phyloP scores from a whole-genome alignment of 2,888 invertebrate genomes.

The Mythimna lalbum region DNA sequence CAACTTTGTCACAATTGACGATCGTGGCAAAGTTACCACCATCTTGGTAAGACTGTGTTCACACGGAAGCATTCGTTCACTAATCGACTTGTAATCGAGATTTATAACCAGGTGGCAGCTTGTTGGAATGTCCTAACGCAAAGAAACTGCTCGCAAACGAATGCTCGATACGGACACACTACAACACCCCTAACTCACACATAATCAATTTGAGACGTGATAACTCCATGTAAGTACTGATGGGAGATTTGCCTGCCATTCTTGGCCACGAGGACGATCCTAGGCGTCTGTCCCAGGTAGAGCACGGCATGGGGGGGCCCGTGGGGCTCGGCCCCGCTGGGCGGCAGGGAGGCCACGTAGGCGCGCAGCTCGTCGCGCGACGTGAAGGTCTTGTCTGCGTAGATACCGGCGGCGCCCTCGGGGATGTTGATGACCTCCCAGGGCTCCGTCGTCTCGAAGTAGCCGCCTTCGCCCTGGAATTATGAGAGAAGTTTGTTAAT shows the following conservation, averaged over 20 bases:
- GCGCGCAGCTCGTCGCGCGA: constrained; percentile 72
- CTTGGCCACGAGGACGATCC: constrained; percentile 73
- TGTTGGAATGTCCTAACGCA: neutral
- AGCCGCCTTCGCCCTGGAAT: constrained; percentile 84
- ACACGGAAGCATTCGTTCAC: neutral
- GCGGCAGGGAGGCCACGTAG: constrained; percentile 70
- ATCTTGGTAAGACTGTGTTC: neutral
- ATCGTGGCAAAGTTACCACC: constrained; percentile 28
- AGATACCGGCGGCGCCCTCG: constrained; percentile 66
- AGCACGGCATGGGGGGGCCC: constrained; percentile 69
- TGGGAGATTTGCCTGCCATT: constrained; percentile 79
- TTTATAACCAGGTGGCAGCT: neutral
- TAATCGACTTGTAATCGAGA: too few relatives aligned
- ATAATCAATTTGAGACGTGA: constrained; percentile 75
- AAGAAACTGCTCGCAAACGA: constrained; percentile 2
- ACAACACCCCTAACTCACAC: constrained; percentile 63
- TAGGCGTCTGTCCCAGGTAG: constrained; percentile 63
- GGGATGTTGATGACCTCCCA: constrained; percentile 74
- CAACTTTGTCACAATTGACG: constrained; percentile 20
- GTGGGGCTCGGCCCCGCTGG: constrained; percentile 49
- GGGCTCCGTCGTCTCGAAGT: constrained; percentile 79
- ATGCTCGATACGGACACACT: neutral
- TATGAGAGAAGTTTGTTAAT: too few relatives aligned
- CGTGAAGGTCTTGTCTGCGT: constrained; percentile 78
- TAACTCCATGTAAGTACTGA: constrained; percentile 75